phyloP scores from a whole-genome alignment of 92 coral and sea anemone species.

The Phenganax subtilis region DNA sequence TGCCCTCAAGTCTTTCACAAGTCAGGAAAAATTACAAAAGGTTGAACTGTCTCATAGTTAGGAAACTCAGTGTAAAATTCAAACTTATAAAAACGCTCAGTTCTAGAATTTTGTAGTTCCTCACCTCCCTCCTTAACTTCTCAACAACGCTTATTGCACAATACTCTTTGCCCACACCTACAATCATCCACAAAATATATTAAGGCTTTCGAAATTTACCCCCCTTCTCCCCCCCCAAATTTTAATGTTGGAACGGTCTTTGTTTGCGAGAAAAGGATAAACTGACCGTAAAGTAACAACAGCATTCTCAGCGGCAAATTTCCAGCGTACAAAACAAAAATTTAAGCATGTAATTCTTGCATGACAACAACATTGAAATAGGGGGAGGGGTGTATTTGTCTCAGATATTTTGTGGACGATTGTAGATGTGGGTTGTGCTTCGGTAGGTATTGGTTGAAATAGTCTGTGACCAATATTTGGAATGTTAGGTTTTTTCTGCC shows the following conservation, averaged over 20 bases:
- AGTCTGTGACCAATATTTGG: conserved; percentile 35
- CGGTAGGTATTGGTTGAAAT: conserved; percentile 24
- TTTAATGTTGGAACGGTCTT: no score
- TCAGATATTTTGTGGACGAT: no score
- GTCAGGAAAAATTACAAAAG: conserved; percentile 26
- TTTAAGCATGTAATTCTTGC: no score
- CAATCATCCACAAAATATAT: not conserved
- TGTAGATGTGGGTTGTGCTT: not conserved
- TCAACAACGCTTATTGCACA: not conserved
- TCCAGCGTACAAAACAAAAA: no score
- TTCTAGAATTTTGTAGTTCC: not conserved
- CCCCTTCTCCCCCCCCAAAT: no score
- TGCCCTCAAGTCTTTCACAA: conserved; percentile 26
- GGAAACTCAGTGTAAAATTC: conserved; percentile 30
- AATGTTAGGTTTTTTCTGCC: conserved; percentile 23
- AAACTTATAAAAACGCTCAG: not conserved
- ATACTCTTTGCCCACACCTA: no score
- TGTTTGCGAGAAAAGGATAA: no score
- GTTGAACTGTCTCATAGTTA: conserved; percentile 18
- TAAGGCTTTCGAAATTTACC: no score
- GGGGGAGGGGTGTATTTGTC: no score
- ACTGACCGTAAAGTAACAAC: no score
- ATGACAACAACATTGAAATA: no score
- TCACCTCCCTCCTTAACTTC: not conserved
- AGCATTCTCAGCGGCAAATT: no score